Evolutionary conservation across 2,888 invertebrate species (phyloP).

Genomic region (Trichogramma evanescens): DNA sequence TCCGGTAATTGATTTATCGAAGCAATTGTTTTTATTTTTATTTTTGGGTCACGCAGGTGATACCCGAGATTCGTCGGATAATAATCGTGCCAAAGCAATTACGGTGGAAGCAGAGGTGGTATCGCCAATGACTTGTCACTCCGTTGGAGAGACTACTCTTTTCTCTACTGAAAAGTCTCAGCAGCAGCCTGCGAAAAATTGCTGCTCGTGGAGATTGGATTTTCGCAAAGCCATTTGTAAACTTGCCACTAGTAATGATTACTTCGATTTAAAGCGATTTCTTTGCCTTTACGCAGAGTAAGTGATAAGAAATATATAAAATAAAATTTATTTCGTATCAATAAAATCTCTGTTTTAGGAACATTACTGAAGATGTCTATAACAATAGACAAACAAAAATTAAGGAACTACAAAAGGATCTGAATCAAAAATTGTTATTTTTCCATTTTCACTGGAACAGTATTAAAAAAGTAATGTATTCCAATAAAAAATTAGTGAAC

Average conservation of each 20-base stretch:
- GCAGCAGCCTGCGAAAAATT: background rate
- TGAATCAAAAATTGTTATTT: slow-evolving; percentile 30
- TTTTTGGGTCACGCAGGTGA: no score
- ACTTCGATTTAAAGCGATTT: slow-evolving; percentile 27
- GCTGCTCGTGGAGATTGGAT: slow-evolving; percentile 30
- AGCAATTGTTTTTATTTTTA: no score
- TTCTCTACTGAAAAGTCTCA: background rate
- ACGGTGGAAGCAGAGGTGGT: no score
- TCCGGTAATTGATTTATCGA: background rate
- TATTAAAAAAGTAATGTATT: slow-evolving; percentile 39
- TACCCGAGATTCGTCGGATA: no score
- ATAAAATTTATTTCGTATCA: no score
- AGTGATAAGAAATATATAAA: slow-evolving; percentile 15
- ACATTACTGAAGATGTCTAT: slow-evolving; percentile 35
- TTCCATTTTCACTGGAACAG: slow-evolving; percentile 44
- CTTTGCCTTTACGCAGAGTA: slow-evolving; percentile 34
- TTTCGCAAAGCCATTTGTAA: slow-evolving; percentile 29
- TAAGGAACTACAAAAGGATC: no score
- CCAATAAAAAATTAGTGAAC: no score
- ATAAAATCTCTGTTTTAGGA: slow-evolving; percentile 28
- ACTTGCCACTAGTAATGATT: slow-evolving; percentile 30
- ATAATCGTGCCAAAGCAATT: no score
- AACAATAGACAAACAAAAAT: background rate
- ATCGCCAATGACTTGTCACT: no score
- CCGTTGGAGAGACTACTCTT: no score